Conservation (phyloP, 2,113 vertebrate species). For the Gymnogyps californianus region DNA sequence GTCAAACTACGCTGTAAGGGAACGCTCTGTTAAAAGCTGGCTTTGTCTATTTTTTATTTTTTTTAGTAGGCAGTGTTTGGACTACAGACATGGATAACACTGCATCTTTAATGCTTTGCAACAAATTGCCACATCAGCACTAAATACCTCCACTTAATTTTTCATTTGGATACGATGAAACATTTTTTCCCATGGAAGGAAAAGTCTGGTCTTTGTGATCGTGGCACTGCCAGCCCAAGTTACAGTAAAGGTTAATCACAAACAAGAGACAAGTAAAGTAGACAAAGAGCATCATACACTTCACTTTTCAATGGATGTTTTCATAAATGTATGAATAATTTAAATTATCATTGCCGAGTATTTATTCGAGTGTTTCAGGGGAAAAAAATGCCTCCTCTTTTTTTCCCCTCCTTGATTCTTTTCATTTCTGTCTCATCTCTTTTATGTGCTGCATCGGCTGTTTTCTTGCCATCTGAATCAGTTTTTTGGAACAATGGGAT, state of each 20-base stretch:
- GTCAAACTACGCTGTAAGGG: neutral
- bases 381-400: conserved; percentile 79
- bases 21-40: conserved; percentile 37
- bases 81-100: conserved; percentile 21
- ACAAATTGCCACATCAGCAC: conserved; percentile 77
- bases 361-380: conserved; percentile 82
- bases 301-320: conserved; percentile 85
- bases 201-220: conserved; percentile 81
- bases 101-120: conserved; percentile 59
- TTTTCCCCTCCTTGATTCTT: conserved; percentile 76
- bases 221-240: conserved; percentile 76
- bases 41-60: conserved; percentile 17
- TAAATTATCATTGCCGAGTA: conserved; percentile 84
- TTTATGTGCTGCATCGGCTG: conserved; percentile 87
- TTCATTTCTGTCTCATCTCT: conserved; percentile 88
- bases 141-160: conserved; percentile 73
- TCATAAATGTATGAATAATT: conserved; percentile 93
- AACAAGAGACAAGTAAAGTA: conserved; percentile 86
- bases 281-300: conserved; percentile 92
- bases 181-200: conserved; percentile 87
- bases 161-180: conserved; percentile 72
- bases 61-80: conserved; percentile 14
- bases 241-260: conserved; percentile 91
- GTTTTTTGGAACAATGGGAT: conserved; percentile 86
- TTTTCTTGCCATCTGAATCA: conserved; percentile 90